Evolutionary conservation across 2,113 vertebrate genomes (phyloP).

Genomic region (Notiomystis cincta): DNA sequence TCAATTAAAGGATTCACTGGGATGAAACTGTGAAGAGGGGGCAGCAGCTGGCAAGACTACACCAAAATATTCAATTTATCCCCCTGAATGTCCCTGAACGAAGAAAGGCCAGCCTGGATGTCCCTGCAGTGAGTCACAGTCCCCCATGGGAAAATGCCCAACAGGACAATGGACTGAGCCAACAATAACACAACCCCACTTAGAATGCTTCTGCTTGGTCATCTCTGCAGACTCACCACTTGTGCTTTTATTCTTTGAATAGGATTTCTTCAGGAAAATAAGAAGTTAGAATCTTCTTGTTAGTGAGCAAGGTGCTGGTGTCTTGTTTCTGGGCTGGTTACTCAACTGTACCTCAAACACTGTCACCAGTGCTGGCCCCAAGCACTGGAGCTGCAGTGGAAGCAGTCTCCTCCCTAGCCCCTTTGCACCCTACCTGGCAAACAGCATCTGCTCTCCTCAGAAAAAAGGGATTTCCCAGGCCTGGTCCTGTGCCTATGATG

Average conservation of each 20-base stretch:
- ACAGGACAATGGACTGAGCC: neutral
- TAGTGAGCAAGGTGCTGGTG: neutral
- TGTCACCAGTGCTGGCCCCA: neutral
- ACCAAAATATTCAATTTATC: neutral
- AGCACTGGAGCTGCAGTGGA: neutral
- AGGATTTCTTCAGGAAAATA: neutral
- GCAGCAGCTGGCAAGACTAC: neutral
- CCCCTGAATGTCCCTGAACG: neutral
- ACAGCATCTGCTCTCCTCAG: neutral
- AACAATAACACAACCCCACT: neutral
- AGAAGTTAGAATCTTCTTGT: neutral
- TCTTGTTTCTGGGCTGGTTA: neutral
- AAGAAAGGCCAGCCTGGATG: neutral
- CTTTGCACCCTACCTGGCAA: neutral
- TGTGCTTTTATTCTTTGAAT: neutral
- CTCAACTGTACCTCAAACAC: neutral
- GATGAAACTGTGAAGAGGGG: neutral
- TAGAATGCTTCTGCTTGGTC: neutral
- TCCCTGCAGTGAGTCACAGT: neutral
- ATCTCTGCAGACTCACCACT: neutral
- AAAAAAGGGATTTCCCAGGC: neutral
- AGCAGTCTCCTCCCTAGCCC: rapidly evolving
- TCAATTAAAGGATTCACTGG: neutral
- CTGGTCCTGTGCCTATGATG: neutral
- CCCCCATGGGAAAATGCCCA: neutral